Evolutionary conservation across 92 coral and sea anemone species (phyloP).

Genomic region (Galaxea fascicularis): DNA sequence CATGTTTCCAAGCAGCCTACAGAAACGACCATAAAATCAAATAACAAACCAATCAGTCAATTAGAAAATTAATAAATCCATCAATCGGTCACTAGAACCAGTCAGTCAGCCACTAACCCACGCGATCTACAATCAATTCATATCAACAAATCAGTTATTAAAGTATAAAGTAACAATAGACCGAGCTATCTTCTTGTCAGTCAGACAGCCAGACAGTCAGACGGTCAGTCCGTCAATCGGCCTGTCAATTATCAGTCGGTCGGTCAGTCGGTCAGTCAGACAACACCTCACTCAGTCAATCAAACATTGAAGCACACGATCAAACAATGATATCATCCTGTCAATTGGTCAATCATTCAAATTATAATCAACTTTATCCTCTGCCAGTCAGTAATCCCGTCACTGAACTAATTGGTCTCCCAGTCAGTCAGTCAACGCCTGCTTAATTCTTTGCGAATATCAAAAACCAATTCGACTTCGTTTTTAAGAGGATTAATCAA

Average conservation of each 20-base stretch:
- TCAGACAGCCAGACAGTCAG: background rate
- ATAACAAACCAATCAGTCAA: background rate
- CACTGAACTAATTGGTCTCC: background rate
- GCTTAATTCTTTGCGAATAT: too few species aligned
- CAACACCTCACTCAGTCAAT: background rate
- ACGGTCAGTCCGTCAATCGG: background rate
- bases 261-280: background rate
- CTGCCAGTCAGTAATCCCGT: background rate
- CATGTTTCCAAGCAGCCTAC: conserved; percentile 84
- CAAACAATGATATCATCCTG: too few species aligned
- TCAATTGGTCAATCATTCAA: background rate
- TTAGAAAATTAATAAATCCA: background rate
- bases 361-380: too few species aligned
- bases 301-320: background rate
- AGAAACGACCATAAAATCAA: background rate
- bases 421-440: background rate
- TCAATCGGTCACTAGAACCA: background rate
- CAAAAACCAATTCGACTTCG: background rate
- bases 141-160: too few species aligned
- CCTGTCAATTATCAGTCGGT: background rate
- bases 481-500: background rate
- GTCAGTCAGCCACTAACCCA: background rate
- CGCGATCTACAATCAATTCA: too few species aligned
- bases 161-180: too few species aligned
- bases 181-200: background rate